Base-by-base conservation (phyloP, 2,888 invertebrate species). In the Allacma fusca region DNA sequence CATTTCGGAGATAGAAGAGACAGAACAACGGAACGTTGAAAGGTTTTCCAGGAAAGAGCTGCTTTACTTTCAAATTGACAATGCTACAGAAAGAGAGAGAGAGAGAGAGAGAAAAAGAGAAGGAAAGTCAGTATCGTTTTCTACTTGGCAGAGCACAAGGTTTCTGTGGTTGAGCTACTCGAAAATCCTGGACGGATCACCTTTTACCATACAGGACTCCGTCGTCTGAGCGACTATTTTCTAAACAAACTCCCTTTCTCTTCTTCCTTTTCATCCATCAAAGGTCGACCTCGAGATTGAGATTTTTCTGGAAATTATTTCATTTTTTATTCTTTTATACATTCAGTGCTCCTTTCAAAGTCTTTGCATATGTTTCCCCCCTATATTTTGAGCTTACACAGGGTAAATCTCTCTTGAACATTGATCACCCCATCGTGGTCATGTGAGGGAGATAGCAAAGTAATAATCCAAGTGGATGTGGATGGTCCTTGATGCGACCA, bases 31-130 rank as follows among this genome's bases (percentile, higher is more conserved):
- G 26, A 19, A 19, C 19, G 65, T 26, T n/a, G 29, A 65, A 65
- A 65, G 65, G 28, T 19, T 26, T 65, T 65, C 65, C 29, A 28
- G 28, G 65, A 65, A 65, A 13, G 5, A 24, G 26, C 19, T 12
- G 1, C 19, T 28, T 65, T 65, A 26, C 65, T 28, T 19, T 65
- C 19, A n/a, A 65, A 13, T 65, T 65, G 65, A 65, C 65, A 65
- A 65, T 65, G 13, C 26, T 28, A 19, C 13, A 13, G 13, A 26
- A 12, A 13, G 65, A 28, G n/a, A 65, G 65, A 24, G 24, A 24
- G 62, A 19, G n/a, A 62, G 65, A 65, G 28, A 28, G 59, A 62
- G 62, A 62, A 16, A 16, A 16, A 50, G 50, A 13, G 16, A n/a
- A 16, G 16, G 50, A 50, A 50, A n/a, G 19, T 19, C 50, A 50